Conservation (phyloP, 2,797 vertebrate species). For the Glossophaga mutica region DNA sequence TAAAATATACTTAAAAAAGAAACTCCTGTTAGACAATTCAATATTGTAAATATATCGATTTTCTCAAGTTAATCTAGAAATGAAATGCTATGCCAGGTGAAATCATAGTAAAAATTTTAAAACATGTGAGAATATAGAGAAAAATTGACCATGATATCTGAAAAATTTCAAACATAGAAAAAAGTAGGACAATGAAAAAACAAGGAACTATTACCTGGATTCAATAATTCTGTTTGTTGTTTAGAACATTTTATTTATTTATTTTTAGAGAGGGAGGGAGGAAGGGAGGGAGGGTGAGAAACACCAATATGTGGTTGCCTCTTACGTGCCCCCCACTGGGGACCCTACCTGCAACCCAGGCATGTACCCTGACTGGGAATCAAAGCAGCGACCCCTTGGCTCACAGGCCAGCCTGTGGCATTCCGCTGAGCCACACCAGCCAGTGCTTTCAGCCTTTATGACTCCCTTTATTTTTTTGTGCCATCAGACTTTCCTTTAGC, state of each 20-base stretch:
- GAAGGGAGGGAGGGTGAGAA: too few species aligned
- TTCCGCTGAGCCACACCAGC: too few species aligned
- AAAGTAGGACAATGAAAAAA: not conserved
- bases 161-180: not conserved
- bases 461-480: not conserved
- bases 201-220: not conserved
- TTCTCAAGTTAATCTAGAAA: not conserved
- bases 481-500: not conserved
- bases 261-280: too few species aligned
- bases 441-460: not conserved
- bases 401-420: too few species aligned
- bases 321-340: too few species aligned
- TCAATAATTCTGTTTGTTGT: not conserved
- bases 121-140: not conserved
- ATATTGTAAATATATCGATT: not conserved
- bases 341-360: too few species aligned
- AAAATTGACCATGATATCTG: not conserved
- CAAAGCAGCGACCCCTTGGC: too few species aligned
- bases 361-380: too few species aligned
- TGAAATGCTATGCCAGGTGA: not conserved
- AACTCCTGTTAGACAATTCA: not conserved
- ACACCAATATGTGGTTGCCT: too few species aligned
- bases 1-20: not conserved
- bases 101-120: not conserved
- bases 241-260: too few species aligned